These are phyloP conservation scores for Drosophila neocordata DNA, from an alignment of 1,140 invertebrate genomes.

Conservation along the genomic window DNA sequence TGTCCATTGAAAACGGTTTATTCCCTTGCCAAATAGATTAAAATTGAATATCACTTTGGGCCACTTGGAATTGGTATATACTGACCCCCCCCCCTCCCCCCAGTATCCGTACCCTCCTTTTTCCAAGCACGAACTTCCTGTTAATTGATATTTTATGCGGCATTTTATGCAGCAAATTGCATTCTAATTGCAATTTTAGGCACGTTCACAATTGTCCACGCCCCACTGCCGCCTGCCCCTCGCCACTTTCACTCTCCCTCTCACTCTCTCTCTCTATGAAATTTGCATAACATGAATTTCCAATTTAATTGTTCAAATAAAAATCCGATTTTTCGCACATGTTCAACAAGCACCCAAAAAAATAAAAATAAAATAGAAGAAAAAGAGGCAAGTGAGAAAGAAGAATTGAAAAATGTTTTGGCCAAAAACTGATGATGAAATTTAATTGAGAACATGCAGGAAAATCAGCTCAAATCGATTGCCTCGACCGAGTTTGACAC, in stretches of 20 bases:
- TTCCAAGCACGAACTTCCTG: constrained; percentile 7
- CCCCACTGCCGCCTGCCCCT: too few species aligned
- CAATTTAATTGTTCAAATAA: constrained; percentile 59
- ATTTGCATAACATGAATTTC: constrained; percentile 71
- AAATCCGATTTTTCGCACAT: constrained; percentile 42
- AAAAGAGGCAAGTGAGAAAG: constrained; percentile 8
- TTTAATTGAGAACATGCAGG: constrained; percentile 37
- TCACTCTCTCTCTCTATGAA: neutral
- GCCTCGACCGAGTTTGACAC: neutral
- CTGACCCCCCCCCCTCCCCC: neutral
- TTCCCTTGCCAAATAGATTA: neutral
- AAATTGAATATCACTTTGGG: neutral
- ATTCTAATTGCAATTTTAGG: constrained; percentile 74
- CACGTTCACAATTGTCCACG: constrained; percentile 52
- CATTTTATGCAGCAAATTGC: constrained; percentile 48
- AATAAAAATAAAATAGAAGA: too few species aligned
- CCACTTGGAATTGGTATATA: neutral
- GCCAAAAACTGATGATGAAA: constrained; percentile 1
- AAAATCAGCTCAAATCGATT: constrained; percentile 1
- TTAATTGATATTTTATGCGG: constrained; percentile 77
- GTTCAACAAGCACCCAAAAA: constrained; percentile 25
- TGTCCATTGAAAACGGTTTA: constrained; percentile 31
- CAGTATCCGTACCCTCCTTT: neutral
- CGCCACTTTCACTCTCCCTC: too few species aligned
- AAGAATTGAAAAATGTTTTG: constrained; percentile 40